Evolutionary conservation across 2,113 vertebrate species (phyloP).

Genomic region (Lampris incognitus): DNA sequence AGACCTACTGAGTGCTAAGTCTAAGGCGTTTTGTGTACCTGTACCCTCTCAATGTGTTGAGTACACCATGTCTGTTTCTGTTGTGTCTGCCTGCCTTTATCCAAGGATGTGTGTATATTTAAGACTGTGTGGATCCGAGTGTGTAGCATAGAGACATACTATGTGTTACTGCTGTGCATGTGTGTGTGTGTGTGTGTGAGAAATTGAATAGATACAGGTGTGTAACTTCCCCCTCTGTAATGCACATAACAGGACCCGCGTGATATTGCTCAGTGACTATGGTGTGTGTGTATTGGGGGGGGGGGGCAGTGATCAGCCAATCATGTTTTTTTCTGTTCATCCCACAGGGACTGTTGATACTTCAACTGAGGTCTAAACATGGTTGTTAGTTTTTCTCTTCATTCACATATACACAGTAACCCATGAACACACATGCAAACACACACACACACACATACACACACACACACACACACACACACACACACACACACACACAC

Average conservation of each 20-base stretch:
- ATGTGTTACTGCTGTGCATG: background rate
- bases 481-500: slow-evolving; percentile 9
- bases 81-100: slow-evolving; percentile 24
- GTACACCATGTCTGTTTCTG: background rate
- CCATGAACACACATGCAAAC: no score
- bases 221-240: slow-evolving; percentile 48
- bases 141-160: background rate
- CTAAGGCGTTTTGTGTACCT: background rate
- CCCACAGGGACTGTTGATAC: slow-evolving; percentile 18
- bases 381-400: slow-evolving; percentile 34
- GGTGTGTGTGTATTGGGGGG: background rate
- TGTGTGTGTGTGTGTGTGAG: slow-evolving; percentile 1
- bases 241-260: slow-evolving; percentile 61
- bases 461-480: background rate
- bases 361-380: slow-evolving; percentile 18
- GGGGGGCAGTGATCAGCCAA: background rate
- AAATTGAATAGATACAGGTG: slow-evolving; percentile 44
- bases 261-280: slow-evolving; percentile 29
- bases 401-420: background rate
- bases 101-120: background rate
- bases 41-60: background rate
- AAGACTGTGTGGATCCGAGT: background rate
- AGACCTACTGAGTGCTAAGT: slow-evolving; percentile 7
- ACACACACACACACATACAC: no score
- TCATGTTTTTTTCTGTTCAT: slow-evolving; percentile 35